Conservation (phyloP, 1,140 invertebrate species). For the Drosophila nebulosa region DNA sequence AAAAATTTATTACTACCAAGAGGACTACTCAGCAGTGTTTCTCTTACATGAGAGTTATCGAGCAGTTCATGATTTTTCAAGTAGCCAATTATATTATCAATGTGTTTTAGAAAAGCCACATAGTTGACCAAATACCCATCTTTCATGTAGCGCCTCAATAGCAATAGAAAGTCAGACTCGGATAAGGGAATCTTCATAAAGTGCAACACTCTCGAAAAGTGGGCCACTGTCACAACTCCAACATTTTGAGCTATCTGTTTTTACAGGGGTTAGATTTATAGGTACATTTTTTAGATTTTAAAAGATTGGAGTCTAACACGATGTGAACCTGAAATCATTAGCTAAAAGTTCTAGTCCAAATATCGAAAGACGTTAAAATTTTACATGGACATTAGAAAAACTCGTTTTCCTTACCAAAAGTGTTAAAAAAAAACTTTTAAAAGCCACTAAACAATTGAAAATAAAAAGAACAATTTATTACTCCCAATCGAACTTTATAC, state of each 20-base stretch:
- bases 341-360: too few species aligned
- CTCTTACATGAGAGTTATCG: constrained; percentile 55
- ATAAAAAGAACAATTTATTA: too few species aligned
- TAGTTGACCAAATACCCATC: constrained; percentile 88
- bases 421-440: too few species aligned
- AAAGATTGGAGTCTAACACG: too few species aligned
- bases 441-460: too few species aligned
- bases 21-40: too few species aligned
- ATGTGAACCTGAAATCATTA: too few species aligned
- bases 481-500: too few species aligned
- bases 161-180: constrained; percentile 85
- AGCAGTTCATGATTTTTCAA: constrained; percentile 52
- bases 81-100: constrained; percentile 83
- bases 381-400: too few species aligned
- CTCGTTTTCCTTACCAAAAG: too few species aligned
- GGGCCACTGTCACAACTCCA: constrained; percentile 86
- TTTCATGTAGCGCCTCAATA: constrained; percentile 86
- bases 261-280: background rate
- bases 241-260: constrained; percentile 86
- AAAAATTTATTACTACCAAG: background rate
- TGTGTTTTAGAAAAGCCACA: constrained; percentile 85
- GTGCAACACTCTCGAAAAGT: constrained; percentile 86
- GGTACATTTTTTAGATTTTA: too few species aligned
- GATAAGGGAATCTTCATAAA: constrained; percentile 85
- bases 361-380: too few species aligned